Conservation (phyloP, 2,888 invertebrate species). For the Disparrhopalites patrizii region DNA sequence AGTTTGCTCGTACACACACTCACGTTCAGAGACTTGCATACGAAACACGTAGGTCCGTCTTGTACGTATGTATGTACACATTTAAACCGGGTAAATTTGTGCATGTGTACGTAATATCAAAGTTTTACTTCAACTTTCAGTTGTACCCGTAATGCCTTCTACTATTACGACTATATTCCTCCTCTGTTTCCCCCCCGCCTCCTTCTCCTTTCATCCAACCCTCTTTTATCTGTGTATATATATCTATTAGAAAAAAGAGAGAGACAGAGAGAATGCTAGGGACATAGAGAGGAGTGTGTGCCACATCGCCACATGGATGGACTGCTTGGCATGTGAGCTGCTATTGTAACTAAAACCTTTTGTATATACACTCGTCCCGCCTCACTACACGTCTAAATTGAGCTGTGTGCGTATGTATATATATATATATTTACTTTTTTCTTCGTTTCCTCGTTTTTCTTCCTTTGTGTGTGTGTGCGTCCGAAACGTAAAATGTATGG, state of each 20-base stretch:
- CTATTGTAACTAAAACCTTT: neutral
- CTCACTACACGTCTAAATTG: too few relatives aligned
- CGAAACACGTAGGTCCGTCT: too few relatives aligned
- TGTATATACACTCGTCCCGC: too few relatives aligned
- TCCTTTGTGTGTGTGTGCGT: too few relatives aligned
- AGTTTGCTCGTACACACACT: slow-evolving; percentile 27
- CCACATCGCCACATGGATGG: slow-evolving; percentile 8
- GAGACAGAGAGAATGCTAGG: neutral
- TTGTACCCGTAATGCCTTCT: slow-evolving; percentile 22
- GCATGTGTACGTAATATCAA: slow-evolving; percentile 16
- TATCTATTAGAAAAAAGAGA: slow-evolving; percentile 7
- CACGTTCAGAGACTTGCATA: too few relatives aligned
- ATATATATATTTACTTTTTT: too few relatives aligned
- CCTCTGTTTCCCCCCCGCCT: neutral
- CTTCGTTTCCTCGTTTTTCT: too few relatives aligned
- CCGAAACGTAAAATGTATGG: too few relatives aligned
- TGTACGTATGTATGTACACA: too few relatives aligned
- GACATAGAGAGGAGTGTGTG: neutral
- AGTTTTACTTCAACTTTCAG: slow-evolving; percentile 27
- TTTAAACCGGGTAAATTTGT: neutral
- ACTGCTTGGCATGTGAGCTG: slow-evolving; percentile 8
- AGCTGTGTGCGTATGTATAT: too few relatives aligned
- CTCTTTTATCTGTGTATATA: slow-evolving; percentile 21
- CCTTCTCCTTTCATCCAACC: slow-evolving; percentile 16
- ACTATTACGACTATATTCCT: neutral